Conservation (phyloP, 2,113 vertebrate species). For the Marmota flaviventris region DNA sequence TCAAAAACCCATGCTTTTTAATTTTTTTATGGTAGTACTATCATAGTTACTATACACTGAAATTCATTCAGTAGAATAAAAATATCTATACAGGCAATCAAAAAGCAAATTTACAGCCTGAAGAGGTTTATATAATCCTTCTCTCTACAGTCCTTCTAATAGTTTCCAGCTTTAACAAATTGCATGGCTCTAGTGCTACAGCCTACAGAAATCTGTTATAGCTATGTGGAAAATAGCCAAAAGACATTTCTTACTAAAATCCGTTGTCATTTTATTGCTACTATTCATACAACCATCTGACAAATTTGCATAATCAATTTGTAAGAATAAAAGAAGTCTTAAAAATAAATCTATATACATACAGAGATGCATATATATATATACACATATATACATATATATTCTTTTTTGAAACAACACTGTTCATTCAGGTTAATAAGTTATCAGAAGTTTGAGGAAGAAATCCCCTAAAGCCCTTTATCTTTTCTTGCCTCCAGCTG, state of each 20-base stretch:
- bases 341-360: too few relatives aligned
- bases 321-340: slow-evolving; percentile 39
- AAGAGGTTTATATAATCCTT: slow-evolving; percentile 69
- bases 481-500: slow-evolving; percentile 56
- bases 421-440: slow-evolving; percentile 60
- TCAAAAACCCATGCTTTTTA: slow-evolving; percentile 34
- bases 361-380: too few relatives aligned
- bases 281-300: slow-evolving; percentile 38
- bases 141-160: slow-evolving; percentile 62
- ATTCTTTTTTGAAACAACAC: slow-evolving; percentile 27
- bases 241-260: slow-evolving; percentile 61
- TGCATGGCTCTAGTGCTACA: slow-evolving; percentile 51
- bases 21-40: slow-evolving; percentile 49
- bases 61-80: slow-evolving; percentile 72
- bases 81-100: slow-evolving; percentile 63
- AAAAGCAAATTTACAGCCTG: slow-evolving; percentile 67
- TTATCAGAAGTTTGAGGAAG: slow-evolving; percentile 43
- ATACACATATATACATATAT: too few relatives aligned
- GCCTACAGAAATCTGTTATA: slow-evolving; percentile 44
- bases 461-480: slow-evolving; percentile 39
- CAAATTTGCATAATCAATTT: slow-evolving; percentile 63
- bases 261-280: slow-evolving; percentile 55
- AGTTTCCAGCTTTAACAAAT: slow-evolving; percentile 78
- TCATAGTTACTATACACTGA: slow-evolving; percentile 40
- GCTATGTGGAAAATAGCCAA: slow-evolving; percentile 60